Base-by-base conservation (phyloP, 2,113 vertebrate species). In the Amblyopsis rosae region DNA sequence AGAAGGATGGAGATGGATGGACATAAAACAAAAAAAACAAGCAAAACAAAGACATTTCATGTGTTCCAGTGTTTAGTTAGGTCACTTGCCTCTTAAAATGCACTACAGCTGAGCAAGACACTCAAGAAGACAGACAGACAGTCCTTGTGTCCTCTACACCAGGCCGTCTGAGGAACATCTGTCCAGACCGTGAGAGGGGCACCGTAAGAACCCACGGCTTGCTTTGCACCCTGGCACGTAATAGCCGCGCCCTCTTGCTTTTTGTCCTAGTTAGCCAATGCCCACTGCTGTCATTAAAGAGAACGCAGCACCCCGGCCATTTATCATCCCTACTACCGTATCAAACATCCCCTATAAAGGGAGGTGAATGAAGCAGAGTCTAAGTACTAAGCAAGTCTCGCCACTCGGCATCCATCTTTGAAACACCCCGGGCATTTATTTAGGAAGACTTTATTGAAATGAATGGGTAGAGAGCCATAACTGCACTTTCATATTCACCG, bases 281-380 rank as follows among this genome's bases (percentile, higher is more conserved):
- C 47, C 60, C 26, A 61, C 61, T 49, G 68, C 74, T 64, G 69
- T 75, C 72, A 47, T 41, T 47, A 7, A 16, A 33, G 11, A 62
- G 68, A 66, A 62, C 69, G 66, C 59, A 47, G 12, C 73, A 75
- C 33, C 72, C 48, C 66, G 70, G 50, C 26, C 35, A 71, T 86
- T 73, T 72, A 85, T 88, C 73, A 70, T 63, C n/a, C 58, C 58
- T 48, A 35, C 80, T 80, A 26, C 2, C 26, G 26, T 2, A 79
- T 80, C 79, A 59, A 67, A 76, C 72, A 59, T 62, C 47, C 35
- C 4, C 35, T 6, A 56, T 15, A 16, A n/a, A 56, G 15, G 16
- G 54, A 56, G 54, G 16, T 26, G 54, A 56, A 4, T n/a, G 54
- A 56, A n/a, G 10, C 2, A 26, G 55, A 57, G 16, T 10, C 26